Evolutionary conservation across 2,797 vertebrate genomes (phyloP), one percentile per base, ranked within the genome.

Genomic region (Pangasius krempfi): DNA sequence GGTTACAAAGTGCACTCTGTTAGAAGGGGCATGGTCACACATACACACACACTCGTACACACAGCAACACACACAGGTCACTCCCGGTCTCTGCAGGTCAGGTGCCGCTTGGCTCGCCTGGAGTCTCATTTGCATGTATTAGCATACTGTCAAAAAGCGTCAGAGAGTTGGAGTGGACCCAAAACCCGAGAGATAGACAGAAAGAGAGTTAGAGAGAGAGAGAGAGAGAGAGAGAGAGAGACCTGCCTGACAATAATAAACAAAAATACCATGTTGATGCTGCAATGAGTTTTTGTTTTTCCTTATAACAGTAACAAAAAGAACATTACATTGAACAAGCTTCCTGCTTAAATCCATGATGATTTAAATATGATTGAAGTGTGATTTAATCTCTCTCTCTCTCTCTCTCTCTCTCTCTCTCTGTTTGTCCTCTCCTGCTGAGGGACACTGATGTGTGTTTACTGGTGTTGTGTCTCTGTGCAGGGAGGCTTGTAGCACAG

Each of bases 141-240:
- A 97, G 97, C 98, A 99, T 99, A 95, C 96, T 97, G 98, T 98
- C 98, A 99, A 97, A 97, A 98, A 97, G 97, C 94, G 93, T 96
- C 97, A 89, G 88, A 88, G 87, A 90, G 85, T 86, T 92, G 92
- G 92, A 92, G 88, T 86, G 68, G 86, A 90, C 92, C 91, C 92
- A 92, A 92, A 88, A 89, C 73, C 50, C 70, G 85, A 66, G 37
- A 88, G 54, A 64, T 40, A 86, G 76, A 84, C 50, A 13, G 37
- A 73, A n/a, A 56, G 30, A 75, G 56, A 62, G 60, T 30, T 37
- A 75, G 6, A 73, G 47, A 82, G 37, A 27, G 56, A 62, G 20
- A 25, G 54, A 56, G 30, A 54, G 52, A 54, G 56, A 25, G 30
- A 81, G 44, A 82, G 58, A 30, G 44, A 68, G 40, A 68, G 0